Evolutionary conservation across 1,140 invertebrate species (phyloP).

Genomic region (Halyomorpha halys): DNA sequence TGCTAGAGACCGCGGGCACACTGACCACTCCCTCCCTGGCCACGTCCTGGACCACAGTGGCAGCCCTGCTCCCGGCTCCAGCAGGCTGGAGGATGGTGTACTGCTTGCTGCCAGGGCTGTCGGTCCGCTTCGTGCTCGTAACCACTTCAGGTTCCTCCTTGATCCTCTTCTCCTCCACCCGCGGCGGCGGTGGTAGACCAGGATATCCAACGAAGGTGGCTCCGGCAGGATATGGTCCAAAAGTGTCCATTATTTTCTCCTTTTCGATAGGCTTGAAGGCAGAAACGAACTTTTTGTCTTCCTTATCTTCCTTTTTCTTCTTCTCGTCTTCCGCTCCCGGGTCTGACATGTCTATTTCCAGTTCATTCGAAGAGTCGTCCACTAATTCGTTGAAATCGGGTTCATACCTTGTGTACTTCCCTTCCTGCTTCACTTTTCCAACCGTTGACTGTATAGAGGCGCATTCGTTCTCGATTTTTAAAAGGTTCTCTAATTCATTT

Average conservation of each 20-base stretch:
- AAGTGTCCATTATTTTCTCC: constrained; percentile 29
- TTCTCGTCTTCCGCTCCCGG: constrained; percentile 36
- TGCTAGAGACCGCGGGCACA: constrained; percentile 50
- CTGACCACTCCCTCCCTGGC: constrained; percentile 53
- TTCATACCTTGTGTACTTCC: constrained; percentile 49
- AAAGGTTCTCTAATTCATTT: constrained; percentile 42
- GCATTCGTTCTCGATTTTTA: constrained; percentile 45
- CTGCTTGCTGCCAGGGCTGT: constrained; percentile 51
- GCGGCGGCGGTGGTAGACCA: constrained; percentile 31
- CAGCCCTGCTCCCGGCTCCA: constrained; percentile 59
- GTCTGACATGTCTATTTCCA: constrained; percentile 63
- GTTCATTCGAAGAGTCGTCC: constrained; percentile 62
- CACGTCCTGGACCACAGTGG: constrained; percentile 63
- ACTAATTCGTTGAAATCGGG: constrained; percentile 68
- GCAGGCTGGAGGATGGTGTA: constrained; percentile 76
- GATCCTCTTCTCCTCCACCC: constrained; percentile 35
- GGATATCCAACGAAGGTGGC: constrained; percentile 54
- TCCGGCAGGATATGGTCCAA: constrained; percentile 50
- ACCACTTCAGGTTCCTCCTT: constrained; percentile 30
- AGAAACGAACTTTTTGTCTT: constrained; percentile 38
- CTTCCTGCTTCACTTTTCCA: constrained; percentile 33
- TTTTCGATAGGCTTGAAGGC: constrained; percentile 56
- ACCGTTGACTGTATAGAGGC: constrained; percentile 39
- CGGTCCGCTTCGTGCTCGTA: constrained; percentile 21
- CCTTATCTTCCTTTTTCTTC: constrained; percentile 40